phyloP scores from a whole-genome alignment of 1,140 invertebrate species.

The Cotesia glomerata region DNA sequence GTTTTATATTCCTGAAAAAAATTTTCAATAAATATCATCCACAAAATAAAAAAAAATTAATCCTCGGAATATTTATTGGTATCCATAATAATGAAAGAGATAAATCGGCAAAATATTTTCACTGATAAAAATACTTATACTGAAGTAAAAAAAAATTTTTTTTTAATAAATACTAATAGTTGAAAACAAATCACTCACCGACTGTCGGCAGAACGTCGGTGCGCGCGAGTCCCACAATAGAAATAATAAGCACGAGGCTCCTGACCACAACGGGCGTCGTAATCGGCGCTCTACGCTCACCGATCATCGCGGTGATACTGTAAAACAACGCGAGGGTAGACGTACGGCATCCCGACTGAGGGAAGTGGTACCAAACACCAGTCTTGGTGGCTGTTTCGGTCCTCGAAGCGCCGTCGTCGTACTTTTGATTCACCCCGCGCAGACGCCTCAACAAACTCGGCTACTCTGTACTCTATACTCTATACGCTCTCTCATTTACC shows the following conservation, averaged over 20 bases:
- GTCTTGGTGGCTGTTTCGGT: not conserved
- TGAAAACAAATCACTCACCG: slow-evolving; percentile 51
- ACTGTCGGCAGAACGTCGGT: slow-evolving; percentile 48
- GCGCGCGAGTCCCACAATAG: slow-evolving; percentile 40
- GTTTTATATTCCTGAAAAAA: too few species aligned
- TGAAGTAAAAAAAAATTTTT: too few species aligned
- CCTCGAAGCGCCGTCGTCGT: slow-evolving; percentile 2
- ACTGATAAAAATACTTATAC: too few species aligned
- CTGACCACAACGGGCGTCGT: slow-evolving; percentile 35
- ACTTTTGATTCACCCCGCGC: slow-evolving; percentile 40
- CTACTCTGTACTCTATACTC: slow-evolving; percentile 19
- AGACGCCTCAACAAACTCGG: slow-evolving; percentile 11
- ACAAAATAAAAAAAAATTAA: too few species aligned
- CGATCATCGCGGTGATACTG: slow-evolving; percentile 51
- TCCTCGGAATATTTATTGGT: too few species aligned
- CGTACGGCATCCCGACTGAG: slow-evolving; percentile 62
- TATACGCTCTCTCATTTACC: not conserved
- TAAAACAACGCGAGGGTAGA: slow-evolving; percentile 44
- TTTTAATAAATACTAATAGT: too few species aligned
- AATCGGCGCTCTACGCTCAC: slow-evolving; percentile 39
- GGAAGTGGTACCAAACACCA: slow-evolving; percentile 28
- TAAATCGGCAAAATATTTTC: too few species aligned
- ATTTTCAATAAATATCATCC: too few species aligned
- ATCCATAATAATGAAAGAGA: too few species aligned
- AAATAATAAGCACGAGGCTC: slow-evolving; percentile 29